Base-by-base conservation (phyloP, 2,888 invertebrate genomes). In the Melieria crassipennis region DNA sequence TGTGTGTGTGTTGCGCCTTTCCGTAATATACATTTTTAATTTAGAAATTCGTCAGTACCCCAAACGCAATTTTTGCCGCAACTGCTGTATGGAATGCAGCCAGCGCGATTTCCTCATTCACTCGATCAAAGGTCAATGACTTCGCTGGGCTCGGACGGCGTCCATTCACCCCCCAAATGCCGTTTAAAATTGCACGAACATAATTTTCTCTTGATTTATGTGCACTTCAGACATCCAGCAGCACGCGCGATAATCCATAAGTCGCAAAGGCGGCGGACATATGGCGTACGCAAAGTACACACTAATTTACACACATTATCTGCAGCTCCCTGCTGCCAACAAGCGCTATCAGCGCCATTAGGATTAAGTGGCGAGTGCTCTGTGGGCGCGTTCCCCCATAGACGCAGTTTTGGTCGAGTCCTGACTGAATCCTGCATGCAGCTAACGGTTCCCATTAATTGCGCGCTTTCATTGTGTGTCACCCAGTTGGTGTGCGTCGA, bases 141-240 rank as follows among this genome's bases (percentile, higher is more conserved):
- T 13, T 52, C 52, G 13, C 13, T 13, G 11, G 6, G 52, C 50
- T 50, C 7, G 9, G 9, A 5, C 52, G 5, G 13, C 13, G 11
- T 52, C 52, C 48, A 65, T 70, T 7, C 78, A 76, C 75, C 75
- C 67, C 69, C 72, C 70, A 68, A 70, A 81, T 78, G 77, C 81
- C 81, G 81, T 82, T 80, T 82, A 81, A 80, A 80, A 75, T 61
- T 80, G 80, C 81, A 82, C 82, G 80, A 80, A 81, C 81, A 81
- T 79, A 82, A 80, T 80, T 79, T 80, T 78, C 80, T 75, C 77
- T 81, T 80, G 80, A 80, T 80, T 80, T 80, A 80, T 81, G 79
- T 75, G 75, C 81, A 75, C 74, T 75, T 30, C 30, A 30, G 30
- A 30, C 81, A 81, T 80, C 77, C 79, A 78, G 76, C 74, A 69